Evolutionary conservation across 2,888 invertebrate genomes (phyloP).

Genomic region (Agelastica alni): DNA sequence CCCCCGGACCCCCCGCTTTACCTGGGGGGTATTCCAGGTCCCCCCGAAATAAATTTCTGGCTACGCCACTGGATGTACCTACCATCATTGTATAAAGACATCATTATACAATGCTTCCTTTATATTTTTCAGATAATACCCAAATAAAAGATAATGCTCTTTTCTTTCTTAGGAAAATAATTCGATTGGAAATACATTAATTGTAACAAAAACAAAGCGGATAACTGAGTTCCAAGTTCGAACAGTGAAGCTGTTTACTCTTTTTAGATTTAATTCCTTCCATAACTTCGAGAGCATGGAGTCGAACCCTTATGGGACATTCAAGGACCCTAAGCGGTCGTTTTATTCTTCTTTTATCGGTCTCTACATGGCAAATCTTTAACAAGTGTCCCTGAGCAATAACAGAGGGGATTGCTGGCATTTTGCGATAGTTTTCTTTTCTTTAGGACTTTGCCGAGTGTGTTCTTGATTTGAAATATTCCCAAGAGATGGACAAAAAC

Average conservation of each 20-base stretch:
- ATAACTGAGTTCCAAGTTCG: conserved; percentile 22
- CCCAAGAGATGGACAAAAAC: conserved; percentile 25
- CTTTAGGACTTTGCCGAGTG: conserved; percentile 19
- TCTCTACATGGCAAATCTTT: conserved; percentile 54
- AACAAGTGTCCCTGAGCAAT: conserved; percentile 53
- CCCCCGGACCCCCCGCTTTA: too few relatives aligned
- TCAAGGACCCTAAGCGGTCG: conserved; percentile 51
- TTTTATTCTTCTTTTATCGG: conserved; percentile 53
- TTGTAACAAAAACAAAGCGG: not conserved
- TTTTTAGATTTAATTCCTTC: conserved; percentile 41
- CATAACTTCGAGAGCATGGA: conserved; percentile 45
- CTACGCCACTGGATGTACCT: too few relatives aligned
- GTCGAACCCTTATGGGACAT: conserved; percentile 52
- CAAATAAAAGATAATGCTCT: too few relatives aligned
- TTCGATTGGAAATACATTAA: too few relatives aligned
- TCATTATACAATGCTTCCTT: too few relatives aligned
- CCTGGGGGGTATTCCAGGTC: too few relatives aligned
- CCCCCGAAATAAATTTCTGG: too few relatives aligned
- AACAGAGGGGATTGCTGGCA: conserved; percentile 54
- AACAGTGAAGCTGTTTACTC: conserved; percentile 37
- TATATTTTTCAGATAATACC: too few relatives aligned
- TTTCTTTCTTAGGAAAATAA: too few relatives aligned
- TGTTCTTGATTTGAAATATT: conserved; percentile 23
- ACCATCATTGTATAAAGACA: too few relatives aligned
- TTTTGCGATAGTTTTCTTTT: conserved; percentile 33